These are phyloP conservation scores for Bombus cullumanus DNA, from an alignment of 1,140 invertebrate species.

Conservation along the genomic window DNA sequence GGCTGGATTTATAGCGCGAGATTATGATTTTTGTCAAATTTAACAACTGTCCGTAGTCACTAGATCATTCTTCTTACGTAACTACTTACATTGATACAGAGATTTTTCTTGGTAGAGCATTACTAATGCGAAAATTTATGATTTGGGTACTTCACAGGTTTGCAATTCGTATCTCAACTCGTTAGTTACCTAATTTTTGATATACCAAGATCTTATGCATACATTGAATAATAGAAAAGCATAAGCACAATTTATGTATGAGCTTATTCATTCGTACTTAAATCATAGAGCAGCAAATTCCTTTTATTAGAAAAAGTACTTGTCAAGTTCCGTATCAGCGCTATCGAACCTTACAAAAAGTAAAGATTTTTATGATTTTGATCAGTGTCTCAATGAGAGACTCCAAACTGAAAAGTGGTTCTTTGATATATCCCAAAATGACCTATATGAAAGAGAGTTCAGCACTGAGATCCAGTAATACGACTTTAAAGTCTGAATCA, in stretches of 20 bases:
- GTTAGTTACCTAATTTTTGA: background rate
- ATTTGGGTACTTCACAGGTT: background rate
- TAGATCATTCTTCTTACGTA: background rate
- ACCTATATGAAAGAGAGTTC: too few species aligned
- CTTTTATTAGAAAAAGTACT: background rate
- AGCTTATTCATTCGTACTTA: background rate
- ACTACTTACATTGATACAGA: too few species aligned
- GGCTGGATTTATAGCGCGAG: constrained; percentile 18
- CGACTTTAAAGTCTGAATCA: too few species aligned
- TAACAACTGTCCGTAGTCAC: background rate
- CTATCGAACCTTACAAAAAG: too few species aligned
- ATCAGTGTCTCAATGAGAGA: background rate
- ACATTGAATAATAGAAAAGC: background rate
- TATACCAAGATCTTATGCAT: background rate
- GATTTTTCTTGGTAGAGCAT: background rate
- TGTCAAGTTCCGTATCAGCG: too few species aligned
- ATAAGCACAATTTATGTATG: too few species aligned
- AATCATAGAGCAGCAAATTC: background rate
- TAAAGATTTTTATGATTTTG: background rate
- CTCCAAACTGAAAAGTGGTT: background rate
- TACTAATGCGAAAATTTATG: background rate
- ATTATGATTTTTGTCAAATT: constrained; percentile 24
- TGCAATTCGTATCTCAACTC: background rate
- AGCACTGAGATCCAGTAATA: too few species aligned
- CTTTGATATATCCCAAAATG: background rate